Evolutionary conservation across 1,140 invertebrate species (phyloP), one percentile per base, ranked within the genome.

Genomic region (Pseudomyrmex cubaensis): DNA sequence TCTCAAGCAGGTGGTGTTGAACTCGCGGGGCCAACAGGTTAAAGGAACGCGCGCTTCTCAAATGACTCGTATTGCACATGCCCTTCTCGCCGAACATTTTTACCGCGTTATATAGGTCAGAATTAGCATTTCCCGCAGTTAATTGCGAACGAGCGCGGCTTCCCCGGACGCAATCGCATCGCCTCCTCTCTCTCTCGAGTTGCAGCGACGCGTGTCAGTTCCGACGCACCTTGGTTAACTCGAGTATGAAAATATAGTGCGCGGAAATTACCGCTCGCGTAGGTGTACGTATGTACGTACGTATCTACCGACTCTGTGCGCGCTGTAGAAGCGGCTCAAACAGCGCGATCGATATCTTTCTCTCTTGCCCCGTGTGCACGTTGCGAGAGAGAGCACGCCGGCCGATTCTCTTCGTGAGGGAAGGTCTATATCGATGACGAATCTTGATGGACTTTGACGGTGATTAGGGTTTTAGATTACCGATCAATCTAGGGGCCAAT

Each of bases 41-140:
- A 85, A 57, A 57, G 74, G 46, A 61, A 69, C 35, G 76, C 83
- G 62, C 50, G 77, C 25, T 77, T 75, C 48, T 54, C 64, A 82
- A 73, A 78, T 80, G 82, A 87, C 82, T 83, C 48, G 69, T 85
- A 85, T 82, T 78, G 89, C 90, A 91, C 90, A 91, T 91, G 90
- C 87, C 87, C 84, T 87, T 89, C 85, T 89, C 85, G 62, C 61
- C 52, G 44, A 73, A 61, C 82, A 74, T 86, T 87, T 87, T 88
- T 89, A 84, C 5, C 82, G 9, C 46, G 54, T 52, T 89, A 91
- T 90, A 90, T 90, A 61, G 90, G 90, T 92, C 90, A 83, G 75
- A 91, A 92, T 92, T 91, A 89, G 87, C 91, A 92, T 92, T 83
- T 82, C 76, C 59, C 63, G 82, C 74, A 66, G 86, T 90, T 91